These are phyloP conservation scores for Lepisosteus osseus DNA, from an alignment of 2,113 vertebrate genomes.

Conservation along the genomic window DNA sequence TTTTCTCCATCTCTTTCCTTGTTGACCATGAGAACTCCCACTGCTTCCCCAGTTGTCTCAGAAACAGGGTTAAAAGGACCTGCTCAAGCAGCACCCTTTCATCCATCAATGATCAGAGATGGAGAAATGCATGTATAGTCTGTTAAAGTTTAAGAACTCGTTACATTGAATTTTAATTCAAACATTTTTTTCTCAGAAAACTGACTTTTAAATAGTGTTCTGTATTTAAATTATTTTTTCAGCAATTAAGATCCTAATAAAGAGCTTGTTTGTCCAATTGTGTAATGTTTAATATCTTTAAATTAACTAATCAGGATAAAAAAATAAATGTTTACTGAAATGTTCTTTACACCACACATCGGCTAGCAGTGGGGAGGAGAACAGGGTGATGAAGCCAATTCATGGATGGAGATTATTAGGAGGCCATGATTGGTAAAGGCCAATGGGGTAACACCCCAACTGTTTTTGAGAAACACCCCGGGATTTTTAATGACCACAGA, in stretches of 20 bases:
- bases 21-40: conserved; percentile 68
- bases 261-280: not conserved
- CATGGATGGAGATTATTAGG: too few relatives aligned
- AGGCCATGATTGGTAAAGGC: too few relatives aligned
- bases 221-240: conserved; percentile 1
- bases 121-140: conserved; percentile 70
- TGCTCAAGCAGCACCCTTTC: conserved; percentile 44
- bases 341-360: too few relatives aligned
- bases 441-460: too few relatives aligned
- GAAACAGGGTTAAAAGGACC: conserved; percentile 53
- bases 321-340: too few relatives aligned
- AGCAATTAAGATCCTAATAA: not conserved
- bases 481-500: too few relatives aligned
- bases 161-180: not conserved
- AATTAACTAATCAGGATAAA: too few relatives aligned
- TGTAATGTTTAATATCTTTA: too few relatives aligned
- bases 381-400: too few relatives aligned
- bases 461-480: too few relatives aligned
- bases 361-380: too few relatives aligned
- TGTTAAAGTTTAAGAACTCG: too few relatives aligned
- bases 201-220: not conserved
- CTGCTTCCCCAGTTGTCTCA: conserved; percentile 64
- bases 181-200: not conserved
- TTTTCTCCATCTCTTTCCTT: conserved; percentile 83
- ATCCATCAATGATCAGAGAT: conserved; percentile 58